Percentiles rank a stretch among this genome's conserved stretches.
Conservation (phyloP, 2,888 invertebrate species). For the Galerucella nymphaeae region DNA sequence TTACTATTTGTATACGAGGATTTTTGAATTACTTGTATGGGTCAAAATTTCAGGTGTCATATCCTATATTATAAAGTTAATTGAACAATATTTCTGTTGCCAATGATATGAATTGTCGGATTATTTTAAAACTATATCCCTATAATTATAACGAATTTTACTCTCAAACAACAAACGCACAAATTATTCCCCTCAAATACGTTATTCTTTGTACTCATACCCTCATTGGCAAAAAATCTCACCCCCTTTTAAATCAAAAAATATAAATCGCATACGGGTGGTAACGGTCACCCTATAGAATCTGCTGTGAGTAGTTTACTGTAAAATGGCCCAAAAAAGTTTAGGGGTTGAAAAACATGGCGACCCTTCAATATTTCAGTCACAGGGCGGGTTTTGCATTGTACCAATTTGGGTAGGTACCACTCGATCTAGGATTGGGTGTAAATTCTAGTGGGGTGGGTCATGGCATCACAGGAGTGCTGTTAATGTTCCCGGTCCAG, state of each 20-base stretch:
- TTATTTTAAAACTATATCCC: constrained; percentile 3
- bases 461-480: constrained; percentile 41
- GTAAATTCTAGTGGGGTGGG: constrained; percentile 47
- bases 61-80: no score
- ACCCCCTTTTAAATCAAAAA: constrained; percentile 23
- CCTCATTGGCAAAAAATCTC: constrained; percentile 30
- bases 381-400: constrained; percentile 54
- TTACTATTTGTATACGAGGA: neutral
- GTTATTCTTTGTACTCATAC: constrained; percentile 32
- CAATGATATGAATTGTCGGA: neutral
- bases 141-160: constrained; percentile 18
- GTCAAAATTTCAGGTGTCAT: no score
- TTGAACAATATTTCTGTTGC: no score
- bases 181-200: constrained; percentile 31
- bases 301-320: constrained; percentile 17
- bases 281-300: constrained; percentile 29
- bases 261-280: constrained; percentile 24
- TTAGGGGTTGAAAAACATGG: constrained; percentile 43
- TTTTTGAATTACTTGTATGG: neutral
- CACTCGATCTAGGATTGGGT: constrained; percentile 46
- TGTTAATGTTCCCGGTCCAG: constrained; percentile 31
- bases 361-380: constrained; percentile 46
- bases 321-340: constrained; percentile 43
- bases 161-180: constrained; percentile 7
- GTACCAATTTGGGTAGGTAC: constrained; percentile 52